Evolutionary conservation across 2,797 vertebrate species (phyloP), one percentile per base, ranked within the genome.

Genomic region (Sarcoramphus papa): DNA sequence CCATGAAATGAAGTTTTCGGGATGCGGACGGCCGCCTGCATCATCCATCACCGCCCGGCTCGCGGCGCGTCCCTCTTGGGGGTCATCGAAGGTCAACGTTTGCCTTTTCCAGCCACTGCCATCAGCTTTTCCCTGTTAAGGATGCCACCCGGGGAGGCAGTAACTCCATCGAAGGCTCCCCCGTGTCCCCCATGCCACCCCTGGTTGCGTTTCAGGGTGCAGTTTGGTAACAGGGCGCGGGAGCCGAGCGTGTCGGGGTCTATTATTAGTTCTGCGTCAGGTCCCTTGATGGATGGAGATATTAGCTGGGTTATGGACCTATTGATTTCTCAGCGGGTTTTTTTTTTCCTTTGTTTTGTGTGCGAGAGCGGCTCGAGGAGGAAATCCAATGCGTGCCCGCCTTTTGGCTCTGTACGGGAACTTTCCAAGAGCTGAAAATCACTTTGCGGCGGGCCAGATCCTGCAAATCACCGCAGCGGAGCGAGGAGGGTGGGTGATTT

Each of bases 1-100:
- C 96, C 95, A 88, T 50, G 83, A 98, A 97, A 98, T 94, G 97
- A 96, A 97, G 97, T 98, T 98, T 95, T 96, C 96, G 97, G 93
- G 95, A 94, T 59, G 69, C 22, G 22, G 88, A 73, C 5, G 9
- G 85, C 94, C 2, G 59, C 91, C 77, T 94, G 93, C 86, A 51
- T 73, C 92, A 95, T 97, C 97, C 92, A 84, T 97, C 96, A 96
- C 60, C 0, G 3, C 67, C 74, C 17, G 1, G 68, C 88, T 88
- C 16, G 1, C 1, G 0, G 56, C 1, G 0, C 5, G 8, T 86
- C 91, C 35, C 25, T 85, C 54, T 24, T 1, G 0, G 60, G 85
- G 78, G 76, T 93, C 82, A 25, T 9, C 14, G 7, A 80, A 91
- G 95, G 94, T 88, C 94, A 92, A 23, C 2, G 0, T 48, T 70